Evolutionary conservation across 2,113 vertebrate genomes (phyloP), one percentile per base, ranked within the genome.

Genomic region (Odontophorus gujanensis): DNA sequence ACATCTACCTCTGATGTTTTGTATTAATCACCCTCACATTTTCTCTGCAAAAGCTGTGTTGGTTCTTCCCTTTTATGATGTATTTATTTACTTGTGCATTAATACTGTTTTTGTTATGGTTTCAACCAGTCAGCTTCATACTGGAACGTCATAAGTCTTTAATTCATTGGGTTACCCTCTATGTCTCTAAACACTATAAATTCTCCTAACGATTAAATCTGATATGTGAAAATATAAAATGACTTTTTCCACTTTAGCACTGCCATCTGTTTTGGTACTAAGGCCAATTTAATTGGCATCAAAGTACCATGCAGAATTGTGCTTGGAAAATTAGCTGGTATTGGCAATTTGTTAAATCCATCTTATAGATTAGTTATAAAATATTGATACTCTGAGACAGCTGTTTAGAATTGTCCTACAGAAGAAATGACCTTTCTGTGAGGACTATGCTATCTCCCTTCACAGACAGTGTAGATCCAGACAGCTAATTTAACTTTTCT

Each of bases 401-500:
- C 0, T 8, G n/a, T 50, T 87, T 55, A 28, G 45, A 66, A 59
- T 66, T 73, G 38, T 9, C 30, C 67, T 71, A 26, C 34, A 19
- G 26, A 71, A 77, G 50, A 61, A 85, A 71, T 47, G 55, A 77
- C 79, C 59, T 91, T 71, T 53, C 7, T 83, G 11, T 67, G 55
- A 67, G 67, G 87, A 63, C 47, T 55, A 22, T 50, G 34, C 82
- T 74, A 24, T 62, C 63, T 0, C 1, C 72, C 63, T 80, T 93
- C 6, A 5, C 32, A 59, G 40, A 13, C 85, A 85, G 34, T 38
- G 59, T 67, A 89, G 78, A 87, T 32, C 76, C 43, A 77, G 34
- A 80, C 63, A 94, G 87, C 90, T 71, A 83, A 89, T 93, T 67
- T 89, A 71, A 87, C 53, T 80, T 93, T 80, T 80, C 38, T 90